These are phyloP conservation scores for Euproctis similis DNA, from an alignment of 2,888 invertebrate species.

Conservation along the genomic window DNA sequence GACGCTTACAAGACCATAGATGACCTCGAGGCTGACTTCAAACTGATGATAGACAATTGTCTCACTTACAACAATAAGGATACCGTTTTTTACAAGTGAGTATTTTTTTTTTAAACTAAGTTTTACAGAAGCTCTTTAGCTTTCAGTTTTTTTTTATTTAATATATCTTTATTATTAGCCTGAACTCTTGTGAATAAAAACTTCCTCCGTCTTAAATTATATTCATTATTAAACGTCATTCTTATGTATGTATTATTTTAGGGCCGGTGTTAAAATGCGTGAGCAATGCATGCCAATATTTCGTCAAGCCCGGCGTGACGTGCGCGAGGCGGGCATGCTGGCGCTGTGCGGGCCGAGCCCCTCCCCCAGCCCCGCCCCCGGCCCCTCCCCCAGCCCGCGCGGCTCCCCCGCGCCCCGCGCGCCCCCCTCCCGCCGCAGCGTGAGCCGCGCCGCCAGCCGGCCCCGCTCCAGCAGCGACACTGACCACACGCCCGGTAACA, in stretches of 20 bases:
- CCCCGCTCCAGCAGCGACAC: conserved; percentile 14
- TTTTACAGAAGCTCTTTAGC: no score
- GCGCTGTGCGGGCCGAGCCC: conserved; percentile 32
- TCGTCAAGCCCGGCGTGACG: conserved; percentile 84
- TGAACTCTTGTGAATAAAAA: no score
- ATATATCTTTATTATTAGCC: no score
- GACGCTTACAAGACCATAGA: conserved; percentile 80
- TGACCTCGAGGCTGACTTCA: conserved; percentile 91
- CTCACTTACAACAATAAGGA: conserved; percentile 96
- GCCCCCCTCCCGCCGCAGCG: conserved; percentile 7
- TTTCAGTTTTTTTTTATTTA: no score
- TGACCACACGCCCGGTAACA: conserved; percentile 17
- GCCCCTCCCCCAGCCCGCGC: background rate
- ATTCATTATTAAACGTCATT: no score
- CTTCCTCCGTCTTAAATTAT: no score
- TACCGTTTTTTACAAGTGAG: conserved; percentile 90
- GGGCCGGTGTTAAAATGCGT: conserved; percentile 90
- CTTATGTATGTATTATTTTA: no score
- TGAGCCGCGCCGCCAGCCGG: conserved; percentile 15
- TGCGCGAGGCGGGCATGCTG: conserved; percentile 77
- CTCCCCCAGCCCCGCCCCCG: conserved; percentile 3
- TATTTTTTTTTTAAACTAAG: no score
- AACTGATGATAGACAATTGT: conserved; percentile 97
- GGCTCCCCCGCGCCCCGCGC: background rate
- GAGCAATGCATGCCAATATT: conserved; percentile 90